Conservation (phyloP, 2,888 invertebrate species). For the Philaethria dido region DNA sequence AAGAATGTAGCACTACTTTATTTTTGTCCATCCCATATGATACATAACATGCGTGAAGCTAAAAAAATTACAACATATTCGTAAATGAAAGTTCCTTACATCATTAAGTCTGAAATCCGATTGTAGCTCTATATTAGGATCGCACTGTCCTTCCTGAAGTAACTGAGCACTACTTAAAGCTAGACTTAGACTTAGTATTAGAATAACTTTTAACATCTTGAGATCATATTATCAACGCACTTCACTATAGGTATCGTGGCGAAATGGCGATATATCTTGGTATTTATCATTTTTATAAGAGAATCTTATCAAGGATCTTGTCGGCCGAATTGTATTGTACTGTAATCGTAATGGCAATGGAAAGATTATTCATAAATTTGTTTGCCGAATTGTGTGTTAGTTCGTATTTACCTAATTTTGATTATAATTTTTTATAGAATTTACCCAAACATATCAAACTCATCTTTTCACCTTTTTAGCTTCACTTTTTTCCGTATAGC, state of each 20-base stretch:
- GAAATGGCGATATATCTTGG: constrained; percentile 52
- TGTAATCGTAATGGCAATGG: constrained; percentile 37
- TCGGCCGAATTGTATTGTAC: constrained; percentile 37
- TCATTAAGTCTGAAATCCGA: constrained; percentile 51
- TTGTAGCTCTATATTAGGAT: constrained; percentile 49
- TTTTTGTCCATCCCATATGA: too few relatives aligned
- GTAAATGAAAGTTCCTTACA: constrained; percentile 51
- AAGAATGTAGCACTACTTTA: too few relatives aligned
- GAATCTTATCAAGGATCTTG: constrained; percentile 46
- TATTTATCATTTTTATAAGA: constrained; percentile 52
- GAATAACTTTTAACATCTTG: constrained; percentile 57
- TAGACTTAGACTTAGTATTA: constrained; percentile 59
- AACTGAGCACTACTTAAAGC: constrained; percentile 60
- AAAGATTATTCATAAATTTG: constrained; percentile 6
- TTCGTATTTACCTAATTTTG: background rate
- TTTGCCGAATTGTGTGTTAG: background rate
- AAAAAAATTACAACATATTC: background rate
- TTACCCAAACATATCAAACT: too few relatives aligned
- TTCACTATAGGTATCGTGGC: constrained; percentile 54
- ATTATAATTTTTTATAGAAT: too few relatives aligned
- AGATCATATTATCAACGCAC: constrained; percentile 58
- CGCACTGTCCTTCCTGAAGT: constrained; percentile 63
- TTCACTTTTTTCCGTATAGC: too few relatives aligned
- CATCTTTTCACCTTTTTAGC: too few relatives aligned
- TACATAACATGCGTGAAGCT: too few relatives aligned